These are phyloP conservation scores for Megaustenia siamemsis DNA, from an alignment of 2,888 invertebrate species.

Conservation along the genomic window DNA sequence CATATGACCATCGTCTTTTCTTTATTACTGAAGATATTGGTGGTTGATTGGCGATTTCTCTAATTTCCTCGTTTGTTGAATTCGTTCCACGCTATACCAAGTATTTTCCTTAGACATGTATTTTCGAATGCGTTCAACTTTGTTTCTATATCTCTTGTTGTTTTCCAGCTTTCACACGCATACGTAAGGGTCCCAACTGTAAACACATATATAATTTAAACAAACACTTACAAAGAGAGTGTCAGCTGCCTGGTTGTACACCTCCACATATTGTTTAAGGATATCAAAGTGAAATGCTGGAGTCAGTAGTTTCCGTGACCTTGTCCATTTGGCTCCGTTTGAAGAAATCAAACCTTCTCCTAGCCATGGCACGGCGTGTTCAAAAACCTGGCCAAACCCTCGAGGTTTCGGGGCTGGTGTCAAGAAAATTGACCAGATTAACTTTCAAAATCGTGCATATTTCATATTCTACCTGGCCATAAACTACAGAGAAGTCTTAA, in stretches of 20 bases:
- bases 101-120: too few species aligned
- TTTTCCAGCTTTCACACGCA: too few species aligned
- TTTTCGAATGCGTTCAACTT: too few species aligned
- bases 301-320: constrained; percentile 64
- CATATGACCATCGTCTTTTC: too few species aligned
- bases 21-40: too few species aligned
- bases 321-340: constrained; percentile 65
- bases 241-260: constrained; percentile 67
- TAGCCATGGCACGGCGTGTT: constrained; percentile 66
- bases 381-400: constrained; percentile 54
- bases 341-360: constrained; percentile 69
- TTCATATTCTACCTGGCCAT: not conserved
- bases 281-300: constrained; percentile 64
- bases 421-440: not conserved
- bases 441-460: not conserved
- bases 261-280: constrained; percentile 65
- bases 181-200: too few species aligned
- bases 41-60: too few species aligned
- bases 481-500: not conserved
- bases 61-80: too few species aligned
- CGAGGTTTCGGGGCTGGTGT: constrained; percentile 45
- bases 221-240: constrained; percentile 59
- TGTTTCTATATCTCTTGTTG: too few species aligned
- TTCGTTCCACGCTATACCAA: too few species aligned
- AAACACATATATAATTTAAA: too few species aligned